These are phyloP conservation scores for Pachypanchax playfairii DNA, from an alignment of 2,113 vertebrate genomes.

Conservation along the genomic window DNA sequence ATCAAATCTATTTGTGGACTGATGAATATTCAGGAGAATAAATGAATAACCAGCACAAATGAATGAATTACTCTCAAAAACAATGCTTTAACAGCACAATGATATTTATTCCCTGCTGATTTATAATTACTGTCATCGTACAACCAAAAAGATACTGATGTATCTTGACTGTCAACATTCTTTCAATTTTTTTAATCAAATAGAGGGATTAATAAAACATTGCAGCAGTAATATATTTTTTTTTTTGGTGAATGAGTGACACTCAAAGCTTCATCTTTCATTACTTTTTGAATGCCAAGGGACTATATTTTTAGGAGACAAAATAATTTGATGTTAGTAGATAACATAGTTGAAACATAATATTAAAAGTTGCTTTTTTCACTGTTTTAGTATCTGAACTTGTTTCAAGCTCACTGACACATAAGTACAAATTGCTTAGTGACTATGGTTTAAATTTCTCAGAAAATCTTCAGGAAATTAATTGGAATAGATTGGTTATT, in stretches of 20 bases:
- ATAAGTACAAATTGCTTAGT: slow-evolving; percentile 69
- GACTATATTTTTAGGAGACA: slow-evolving; percentile 31
- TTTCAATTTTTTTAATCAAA: slow-evolving; percentile 33
- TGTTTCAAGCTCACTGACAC: slow-evolving; percentile 58
- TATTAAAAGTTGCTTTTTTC: slow-evolving; percentile 40
- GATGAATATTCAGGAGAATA: slow-evolving; percentile 35
- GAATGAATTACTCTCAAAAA: slow-evolving; percentile 42
- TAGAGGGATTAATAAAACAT: slow-evolving; percentile 33
- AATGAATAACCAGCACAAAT: slow-evolving; percentile 38
- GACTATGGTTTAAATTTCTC: too few relatives aligned
- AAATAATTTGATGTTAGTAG: slow-evolving; percentile 25
- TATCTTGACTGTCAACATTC: slow-evolving; percentile 27
- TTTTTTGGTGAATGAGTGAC: slow-evolving; percentile 31
- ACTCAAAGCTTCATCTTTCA: slow-evolving; percentile 17
- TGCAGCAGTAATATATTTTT: slow-evolving; percentile 10
- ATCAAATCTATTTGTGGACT: slow-evolving; percentile 50
- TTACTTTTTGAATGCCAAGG: slow-evolving; percentile 8
- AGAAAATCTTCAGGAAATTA: too few relatives aligned
- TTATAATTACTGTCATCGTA: slow-evolving; percentile 58
- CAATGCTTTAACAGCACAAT: slow-evolving; percentile 45
- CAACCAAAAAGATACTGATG: slow-evolving; percentile 32
- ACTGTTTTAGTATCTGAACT: slow-evolving; percentile 44
- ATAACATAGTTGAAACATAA: slow-evolving; percentile 49
- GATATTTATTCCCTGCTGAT: slow-evolving; percentile 51
- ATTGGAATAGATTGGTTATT: too few relatives aligned